Percentiles rank a stretch among this genome's conserved stretches.
Evolutionary conservation across 1,140 invertebrate genomes (phyloP).

Genomic region (Drosophila azteca): DNA sequence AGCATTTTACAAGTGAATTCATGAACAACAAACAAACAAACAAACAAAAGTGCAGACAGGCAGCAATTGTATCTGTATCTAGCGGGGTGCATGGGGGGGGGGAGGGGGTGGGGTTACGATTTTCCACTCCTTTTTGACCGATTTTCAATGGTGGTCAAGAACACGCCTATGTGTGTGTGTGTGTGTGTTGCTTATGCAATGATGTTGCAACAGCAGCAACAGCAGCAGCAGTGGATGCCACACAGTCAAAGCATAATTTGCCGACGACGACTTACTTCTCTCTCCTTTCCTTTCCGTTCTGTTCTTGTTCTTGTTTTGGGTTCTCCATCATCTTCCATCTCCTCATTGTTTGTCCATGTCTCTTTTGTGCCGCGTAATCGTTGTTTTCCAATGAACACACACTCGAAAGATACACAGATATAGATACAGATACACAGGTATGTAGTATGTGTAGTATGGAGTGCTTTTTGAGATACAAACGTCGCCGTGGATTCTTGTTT

Average conservation of each 20-base stretch:
- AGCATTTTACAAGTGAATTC: constrained; percentile 70
- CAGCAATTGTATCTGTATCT: constrained; percentile 48
- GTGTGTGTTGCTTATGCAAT: constrained; percentile 61
- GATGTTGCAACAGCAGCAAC: constrained; percentile 49
- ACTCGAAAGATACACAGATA: constrained; percentile 22
- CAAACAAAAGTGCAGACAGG: constrained; percentile 53
- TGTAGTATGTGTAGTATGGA: constrained; percentile 14
- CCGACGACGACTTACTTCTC: constrained; percentile 59
- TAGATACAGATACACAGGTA: constrained; percentile 19
- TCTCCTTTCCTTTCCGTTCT: constrained; percentile 3
- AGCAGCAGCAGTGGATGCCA: constrained; percentile 21
- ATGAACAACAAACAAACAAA: constrained; percentile 68
- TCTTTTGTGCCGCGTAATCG: constrained; percentile 80
- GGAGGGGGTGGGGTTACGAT: constrained; percentile 63
- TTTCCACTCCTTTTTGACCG: constrained; percentile 65
- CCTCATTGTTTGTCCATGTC: constrained; percentile 75
- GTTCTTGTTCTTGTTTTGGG: constrained; percentile 1
- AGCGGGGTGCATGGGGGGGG: constrained; percentile 27
- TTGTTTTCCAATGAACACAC: constrained; percentile 77
- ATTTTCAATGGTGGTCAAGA: constrained; percentile 61
- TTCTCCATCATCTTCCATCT: constrained; percentile 36
- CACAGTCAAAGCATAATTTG: constrained; percentile 55
- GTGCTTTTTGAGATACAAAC: constrained; percentile 60
- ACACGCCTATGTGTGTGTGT: constrained; percentile 24
- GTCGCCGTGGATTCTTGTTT: constrained; percentile 67